Conservation (phyloP, 2,888 invertebrate genomes). For the Drosophila pseudotalamancana region DNA sequence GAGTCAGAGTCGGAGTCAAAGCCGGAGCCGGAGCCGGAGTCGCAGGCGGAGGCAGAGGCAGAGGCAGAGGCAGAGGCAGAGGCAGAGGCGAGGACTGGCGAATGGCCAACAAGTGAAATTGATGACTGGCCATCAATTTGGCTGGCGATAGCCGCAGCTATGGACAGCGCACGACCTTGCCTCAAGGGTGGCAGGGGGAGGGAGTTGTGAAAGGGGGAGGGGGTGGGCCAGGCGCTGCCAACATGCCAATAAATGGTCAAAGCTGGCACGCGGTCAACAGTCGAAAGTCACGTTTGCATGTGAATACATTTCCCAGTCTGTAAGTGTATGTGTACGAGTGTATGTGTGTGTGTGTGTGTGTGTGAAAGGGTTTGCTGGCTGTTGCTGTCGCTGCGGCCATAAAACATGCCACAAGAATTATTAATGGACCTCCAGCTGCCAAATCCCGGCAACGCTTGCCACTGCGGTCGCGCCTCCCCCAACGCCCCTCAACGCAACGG, state of each 20-base stretch:
- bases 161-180: slow-evolving; percentile 62
- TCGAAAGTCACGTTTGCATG: slow-evolving; percentile 77
- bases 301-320: slow-evolving; percentile 6
- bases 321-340: slow-evolving; percentile 1
- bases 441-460: slow-evolving; percentile 17
- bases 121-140: slow-evolving; percentile 78
- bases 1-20: no score
- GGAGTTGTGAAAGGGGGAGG: not conserved
- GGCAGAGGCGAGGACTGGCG: slow-evolving; percentile 13
- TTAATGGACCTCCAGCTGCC: slow-evolving; percentile 69
- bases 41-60: no score
- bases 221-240: not conserved
- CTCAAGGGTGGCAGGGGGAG: not conserved
- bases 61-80: no score
- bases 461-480: slow-evolving; percentile 41
- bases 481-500: not conserved
- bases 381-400: slow-evolving; percentile 47
- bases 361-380: slow-evolving; percentile 47
- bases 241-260: slow-evolving; percentile 76
- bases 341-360: slow-evolving; percentile 10
- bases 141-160: slow-evolving; percentile 44
- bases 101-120: slow-evolving; percentile 73
- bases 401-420: slow-evolving; percentile 79
- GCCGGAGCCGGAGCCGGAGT: no score
- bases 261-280: slow-evolving; percentile 69